Conservation (phyloP, 1,140 invertebrate genomes). For the Heliconius hermathena region DNA sequence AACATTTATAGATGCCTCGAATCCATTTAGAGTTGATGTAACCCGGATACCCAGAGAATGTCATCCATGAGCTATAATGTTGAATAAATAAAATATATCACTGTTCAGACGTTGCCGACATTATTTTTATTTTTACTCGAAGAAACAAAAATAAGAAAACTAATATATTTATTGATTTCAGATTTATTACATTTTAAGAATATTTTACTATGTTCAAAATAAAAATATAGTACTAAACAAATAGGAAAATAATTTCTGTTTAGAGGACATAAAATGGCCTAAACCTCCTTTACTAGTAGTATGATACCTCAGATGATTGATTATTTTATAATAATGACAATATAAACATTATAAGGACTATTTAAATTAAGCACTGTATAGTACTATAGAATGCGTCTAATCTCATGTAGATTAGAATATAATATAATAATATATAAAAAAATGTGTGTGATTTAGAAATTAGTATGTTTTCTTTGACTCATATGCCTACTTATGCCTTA, state of each 20-base stretch:
- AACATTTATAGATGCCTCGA: constrained; percentile 34
- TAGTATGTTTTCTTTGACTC: too few species aligned
- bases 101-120: not conserved
- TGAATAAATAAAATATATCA: constrained; percentile 2
- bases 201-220: too few species aligned
- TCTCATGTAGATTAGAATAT: too few species aligned
- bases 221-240: not conserved
- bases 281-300: not conserved
- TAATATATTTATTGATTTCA: not conserved
- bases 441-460: too few species aligned
- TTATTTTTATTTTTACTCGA: not conserved
- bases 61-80: constrained; percentile 32
- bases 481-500: too few species aligned
- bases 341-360: not conserved
- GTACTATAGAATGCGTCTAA: too few species aligned
- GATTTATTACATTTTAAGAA: not conserved
- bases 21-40: constrained; percentile 39
- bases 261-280: constrained; percentile 7
- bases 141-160: not conserved
- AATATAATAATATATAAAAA: too few species aligned
- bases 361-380: not conserved
- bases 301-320: not conserved
- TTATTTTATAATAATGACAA: constrained; percentile 1
- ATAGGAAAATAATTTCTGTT: not conserved
- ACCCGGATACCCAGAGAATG: constrained; percentile 43